A percentile compares a stretch with the other conserved stretches of the same genome.
These are phyloP conservation scores for Micromesistius poutassou DNA, from an alignment of 2,797 vertebrate species.

Conservation along the genomic window DNA sequence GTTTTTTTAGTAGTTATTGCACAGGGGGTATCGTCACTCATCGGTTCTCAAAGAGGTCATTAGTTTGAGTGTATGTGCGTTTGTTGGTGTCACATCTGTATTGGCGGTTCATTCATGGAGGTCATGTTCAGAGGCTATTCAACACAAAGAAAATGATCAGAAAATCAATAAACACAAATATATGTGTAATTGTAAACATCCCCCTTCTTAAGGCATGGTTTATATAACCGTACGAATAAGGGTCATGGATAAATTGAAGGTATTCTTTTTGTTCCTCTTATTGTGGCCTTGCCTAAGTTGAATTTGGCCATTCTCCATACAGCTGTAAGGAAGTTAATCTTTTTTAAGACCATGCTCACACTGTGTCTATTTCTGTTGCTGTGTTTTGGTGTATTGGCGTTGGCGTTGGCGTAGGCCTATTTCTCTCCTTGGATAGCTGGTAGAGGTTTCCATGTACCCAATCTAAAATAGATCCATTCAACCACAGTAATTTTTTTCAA, in stretches of 20 bases:
- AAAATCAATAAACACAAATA: neutral
- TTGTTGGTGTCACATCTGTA: neutral
- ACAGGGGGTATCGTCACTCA: neutral
- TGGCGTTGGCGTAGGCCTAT: neutral
- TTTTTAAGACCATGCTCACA: neutral
- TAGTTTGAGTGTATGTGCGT: neutral
- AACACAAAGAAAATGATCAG: neutral
- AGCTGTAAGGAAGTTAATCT: neutral
- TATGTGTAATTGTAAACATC: neutral
- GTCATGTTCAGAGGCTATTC: neutral
- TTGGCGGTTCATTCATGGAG: neutral
- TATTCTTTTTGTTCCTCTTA: neutral
- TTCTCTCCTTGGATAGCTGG: neutral
- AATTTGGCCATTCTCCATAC: too few relatives aligned
- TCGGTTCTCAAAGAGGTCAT: neutral
- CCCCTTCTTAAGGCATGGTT: neutral
- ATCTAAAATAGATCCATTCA: neutral
- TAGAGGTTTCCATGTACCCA: neutral
- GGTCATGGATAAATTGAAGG: neutral
- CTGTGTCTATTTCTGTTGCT: neutral
- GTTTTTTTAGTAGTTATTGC: slow-evolving; percentile 18
- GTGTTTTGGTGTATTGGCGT: neutral
- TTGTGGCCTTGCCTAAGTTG: too few relatives aligned
- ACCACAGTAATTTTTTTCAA: neutral
- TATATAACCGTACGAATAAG: neutral